Evolutionary conservation across 2,113 vertebrate genomes (phyloP).

Genomic region (Brevimyrus niger): DNA sequence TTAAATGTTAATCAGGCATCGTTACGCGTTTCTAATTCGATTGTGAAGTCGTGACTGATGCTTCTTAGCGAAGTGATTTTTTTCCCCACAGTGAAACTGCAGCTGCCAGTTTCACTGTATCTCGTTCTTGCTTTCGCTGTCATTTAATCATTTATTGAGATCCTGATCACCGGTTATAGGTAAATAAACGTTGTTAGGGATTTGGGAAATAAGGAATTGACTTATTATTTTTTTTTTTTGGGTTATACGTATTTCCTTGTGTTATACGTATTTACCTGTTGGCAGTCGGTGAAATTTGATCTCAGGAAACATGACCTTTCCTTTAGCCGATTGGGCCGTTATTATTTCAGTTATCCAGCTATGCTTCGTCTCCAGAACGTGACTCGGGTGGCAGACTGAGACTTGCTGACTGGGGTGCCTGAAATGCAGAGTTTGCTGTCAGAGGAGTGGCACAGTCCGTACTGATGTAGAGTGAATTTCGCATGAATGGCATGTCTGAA

Average conservation of each 20-base stretch:
- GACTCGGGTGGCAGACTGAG: background rate
- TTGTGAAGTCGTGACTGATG: background rate
- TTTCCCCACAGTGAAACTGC: background rate
- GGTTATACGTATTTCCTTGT: background rate
- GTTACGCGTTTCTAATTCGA: background rate
- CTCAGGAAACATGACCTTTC: background rate
- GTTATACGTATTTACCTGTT: background rate
- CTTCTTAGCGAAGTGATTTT: background rate
- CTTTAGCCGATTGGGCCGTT: background rate
- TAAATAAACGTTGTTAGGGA: background rate
- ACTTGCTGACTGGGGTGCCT: background rate
- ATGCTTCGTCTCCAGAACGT: background rate
- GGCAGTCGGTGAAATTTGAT: background rate
- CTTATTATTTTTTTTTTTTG: too few species aligned
- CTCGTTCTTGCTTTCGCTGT: background rate
- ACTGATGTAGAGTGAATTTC: background rate
- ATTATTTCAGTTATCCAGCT: background rate
- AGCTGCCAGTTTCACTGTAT: background rate
- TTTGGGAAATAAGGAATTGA: background rate
- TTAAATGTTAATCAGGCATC: background rate
- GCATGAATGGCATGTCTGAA: background rate
- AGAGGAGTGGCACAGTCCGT: background rate
- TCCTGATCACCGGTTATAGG: background rate
- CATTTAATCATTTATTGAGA: background rate
- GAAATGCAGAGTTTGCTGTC: background rate